phyloP scores from a whole-genome alignment of 2,797 vertebrate species.

The Taenioides sp. region DNA sequence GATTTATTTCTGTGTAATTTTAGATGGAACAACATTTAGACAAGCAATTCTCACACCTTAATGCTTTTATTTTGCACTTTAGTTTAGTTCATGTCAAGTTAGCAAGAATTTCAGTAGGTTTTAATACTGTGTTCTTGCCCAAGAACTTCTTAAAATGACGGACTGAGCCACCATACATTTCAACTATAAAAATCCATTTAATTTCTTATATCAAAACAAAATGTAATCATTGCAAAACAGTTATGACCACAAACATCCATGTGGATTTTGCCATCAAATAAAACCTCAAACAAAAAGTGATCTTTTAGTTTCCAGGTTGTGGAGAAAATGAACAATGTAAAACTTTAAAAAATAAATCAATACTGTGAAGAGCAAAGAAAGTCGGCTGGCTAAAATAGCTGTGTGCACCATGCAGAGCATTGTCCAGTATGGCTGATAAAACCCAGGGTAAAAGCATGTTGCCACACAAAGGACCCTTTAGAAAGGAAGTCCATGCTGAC shows the following conservation, averaged over 20 bases:
- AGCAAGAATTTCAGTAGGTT: conserved; percentile 72
- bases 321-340: conserved; percentile 52
- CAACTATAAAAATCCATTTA: conserved; percentile 89
- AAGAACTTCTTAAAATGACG: conserved; percentile 74
- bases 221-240: conserved; percentile 75
- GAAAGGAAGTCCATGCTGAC: conserved; percentile 48
- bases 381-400: conserved; percentile 44
- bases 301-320: conserved; percentile 67
- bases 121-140: conserved; percentile 13
- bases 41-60: conserved; percentile 52
- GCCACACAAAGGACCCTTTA: conserved; percentile 42
- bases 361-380: conserved; percentile 62
- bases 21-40: conserved; percentile 54
- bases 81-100: conserved; percentile 71
- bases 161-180: conserved; percentile 77
- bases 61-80: conserved; percentile 84
- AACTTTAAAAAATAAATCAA: conserved; percentile 53
- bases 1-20: conserved; percentile 5
- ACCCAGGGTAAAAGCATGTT: conserved; percentile 43
- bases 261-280: conserved; percentile 73
- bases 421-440: conserved; percentile 54
- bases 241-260: conserved; percentile 76
- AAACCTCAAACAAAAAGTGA: conserved; percentile 67
- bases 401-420: conserved; percentile 74
- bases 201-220: conserved; percentile 81